Percentiles rank a stretch among this genome's conserved stretches.
Conservation (phyloP, 2,888 invertebrate genomes). For the Mycalesis mineus region DNA sequence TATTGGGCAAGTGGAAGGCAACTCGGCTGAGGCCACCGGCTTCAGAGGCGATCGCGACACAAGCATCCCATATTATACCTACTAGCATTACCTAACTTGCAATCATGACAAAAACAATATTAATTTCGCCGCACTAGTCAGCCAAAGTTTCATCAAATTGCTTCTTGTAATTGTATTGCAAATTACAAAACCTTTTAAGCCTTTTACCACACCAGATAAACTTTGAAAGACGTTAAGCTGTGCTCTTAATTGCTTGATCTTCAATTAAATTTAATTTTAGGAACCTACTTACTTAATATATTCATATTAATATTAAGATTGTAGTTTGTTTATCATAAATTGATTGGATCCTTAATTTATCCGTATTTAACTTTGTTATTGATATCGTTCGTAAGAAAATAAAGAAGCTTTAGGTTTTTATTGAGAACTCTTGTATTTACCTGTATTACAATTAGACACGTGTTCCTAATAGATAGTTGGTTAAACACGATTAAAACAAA, state of each 20-base stretch:
- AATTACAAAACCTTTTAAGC: conserved; percentile 14
- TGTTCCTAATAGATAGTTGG: no score
- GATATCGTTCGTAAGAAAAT: no score
- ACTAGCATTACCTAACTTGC: conserved; percentile 59
- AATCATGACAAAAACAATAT: conserved; percentile 64
- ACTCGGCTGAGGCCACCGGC: conserved; percentile 65
- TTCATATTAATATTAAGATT: no score
- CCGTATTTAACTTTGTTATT: no score
- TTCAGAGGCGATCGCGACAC: conserved; percentile 56
- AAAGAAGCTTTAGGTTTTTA: no score
- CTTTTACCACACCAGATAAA: not conserved
- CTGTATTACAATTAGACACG: not conserved
- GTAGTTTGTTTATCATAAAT: no score
- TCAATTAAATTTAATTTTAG: not conserved
- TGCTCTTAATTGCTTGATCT: not conserved
- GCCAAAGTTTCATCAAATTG: conserved; percentile 40
- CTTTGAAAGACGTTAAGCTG: not conserved
- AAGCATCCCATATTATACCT: conserved; percentile 66
- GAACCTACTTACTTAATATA: not conserved
- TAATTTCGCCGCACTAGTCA: conserved; percentile 50
- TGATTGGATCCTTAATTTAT: not conserved
- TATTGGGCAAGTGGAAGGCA: conserved; percentile 67
- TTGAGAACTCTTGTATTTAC: not conserved
- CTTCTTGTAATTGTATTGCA: conserved; percentile 20
- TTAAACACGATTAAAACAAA: not conserved